Evolutionary conservation across 1,140 invertebrate genomes (phyloP), one percentile per base, ranked within the genome.

Genomic region (Bombus confusus): DNA sequence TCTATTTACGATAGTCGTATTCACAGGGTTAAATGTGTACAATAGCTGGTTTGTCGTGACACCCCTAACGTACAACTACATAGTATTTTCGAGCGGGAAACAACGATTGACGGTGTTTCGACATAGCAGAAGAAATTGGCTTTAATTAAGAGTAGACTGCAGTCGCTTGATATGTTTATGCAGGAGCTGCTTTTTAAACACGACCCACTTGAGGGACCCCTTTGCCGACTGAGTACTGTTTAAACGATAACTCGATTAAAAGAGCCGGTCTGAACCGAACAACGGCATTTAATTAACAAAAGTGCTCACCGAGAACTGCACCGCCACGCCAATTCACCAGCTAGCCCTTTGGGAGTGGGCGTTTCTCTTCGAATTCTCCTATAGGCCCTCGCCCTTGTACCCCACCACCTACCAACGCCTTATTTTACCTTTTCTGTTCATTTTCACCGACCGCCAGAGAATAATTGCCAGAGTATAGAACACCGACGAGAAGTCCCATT

Each of bases 211-310:
- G 85, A 88, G 87, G 86, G 91, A 85, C 83, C 88, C 91, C 59
- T 93, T 93, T 92, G 90, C 89, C 90, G 85, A 82, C 71, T 88
- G 86, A 91, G 88, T 75, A 85, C 89, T 91, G 91, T 92, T 93
- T 93, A 93, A 94, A 93, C 93, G 92, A 94, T 94, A 94, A 94
- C 92, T 93, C 93, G 93, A 94, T 94, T 94, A 94, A 94, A 94
- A 93, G 92, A 91, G 90, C 88, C 85, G 78, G 90, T 90, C 89
- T 91, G 91, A 93, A 92, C 91, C 91, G 93, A 94, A 93, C 92
- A 93, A 94, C 93, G 93, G 91, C 91, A 93, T 94, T 94, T 94
- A 94, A 94, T 94, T 94, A 94, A 93, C 93, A 93, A 93, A 94
- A 94, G 93, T 94, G 91, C 92, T 94, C 91, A 86, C 88, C 78